Conservation (phyloP, 2,113 vertebrate species). For the Hymenochirus boettgeri region DNA sequence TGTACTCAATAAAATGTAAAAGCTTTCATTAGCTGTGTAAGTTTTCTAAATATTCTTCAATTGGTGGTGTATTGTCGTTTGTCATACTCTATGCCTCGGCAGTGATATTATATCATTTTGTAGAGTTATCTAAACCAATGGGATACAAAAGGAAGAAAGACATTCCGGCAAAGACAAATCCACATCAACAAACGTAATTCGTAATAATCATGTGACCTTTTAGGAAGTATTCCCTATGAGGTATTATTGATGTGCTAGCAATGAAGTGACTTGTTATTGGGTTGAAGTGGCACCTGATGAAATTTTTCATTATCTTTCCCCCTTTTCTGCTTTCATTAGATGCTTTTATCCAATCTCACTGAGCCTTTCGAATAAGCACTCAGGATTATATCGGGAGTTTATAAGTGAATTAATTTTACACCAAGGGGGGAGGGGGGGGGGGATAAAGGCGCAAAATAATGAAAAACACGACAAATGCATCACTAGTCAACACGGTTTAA, state of each 20-base stretch:
- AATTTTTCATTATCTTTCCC: not conserved
- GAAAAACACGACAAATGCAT: not conserved
- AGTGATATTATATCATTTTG: slow-evolving; percentile 2
- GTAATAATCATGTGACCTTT: slow-evolving; percentile 34
- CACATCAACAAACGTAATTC: slow-evolving; percentile 22
- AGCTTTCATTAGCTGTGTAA: not conserved
- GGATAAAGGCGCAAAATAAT: not conserved
- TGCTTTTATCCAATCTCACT: not conserved
- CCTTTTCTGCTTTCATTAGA: slow-evolving; percentile 1
- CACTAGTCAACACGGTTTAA: slow-evolving; percentile 14
- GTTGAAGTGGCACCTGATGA: slow-evolving; percentile 23
- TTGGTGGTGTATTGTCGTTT: not conserved
- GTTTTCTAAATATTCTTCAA: not conserved
- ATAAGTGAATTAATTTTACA: slow-evolving; percentile 21
- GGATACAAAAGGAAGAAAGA: slow-evolving; percentile 15
- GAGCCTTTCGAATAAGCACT: not conserved
- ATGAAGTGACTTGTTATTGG: slow-evolving; percentile 30
- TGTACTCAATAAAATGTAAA: not conserved
- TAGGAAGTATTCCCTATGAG: slow-evolving; percentile 8
- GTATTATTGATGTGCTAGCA: slow-evolving; percentile 24
- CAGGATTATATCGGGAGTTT: slow-evolving; percentile 1
- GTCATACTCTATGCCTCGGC: not conserved
- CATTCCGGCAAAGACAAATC: not conserved
- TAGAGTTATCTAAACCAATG: slow-evolving; percentile 17
- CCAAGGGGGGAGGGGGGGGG: not conserved